Percentiles rank a stretch among this genome's conserved stretches.
Evolutionary conservation across 2,797 vertebrate genomes (phyloP).

Genomic region (Microctenopoma stevenorrisi): DNA sequence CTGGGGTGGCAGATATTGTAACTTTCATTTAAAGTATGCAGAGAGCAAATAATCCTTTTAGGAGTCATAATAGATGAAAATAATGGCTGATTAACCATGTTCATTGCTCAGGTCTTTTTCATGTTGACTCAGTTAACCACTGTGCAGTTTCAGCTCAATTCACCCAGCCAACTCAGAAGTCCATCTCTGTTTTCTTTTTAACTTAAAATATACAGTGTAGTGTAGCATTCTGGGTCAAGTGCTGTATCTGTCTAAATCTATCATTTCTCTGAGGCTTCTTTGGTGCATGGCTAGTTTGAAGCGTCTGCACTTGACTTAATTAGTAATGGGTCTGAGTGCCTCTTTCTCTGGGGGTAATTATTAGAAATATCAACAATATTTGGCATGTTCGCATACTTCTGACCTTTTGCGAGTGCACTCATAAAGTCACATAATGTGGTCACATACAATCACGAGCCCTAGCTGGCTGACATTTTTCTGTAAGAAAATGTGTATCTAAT

Average conservation of each 20-base stretch:
- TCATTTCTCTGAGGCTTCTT: constrained; percentile 38
- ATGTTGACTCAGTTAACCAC: background rate
- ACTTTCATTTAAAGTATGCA: background rate
- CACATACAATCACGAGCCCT: background rate
- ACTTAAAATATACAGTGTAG: constrained; percentile 21
- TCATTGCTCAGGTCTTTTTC: background rate
- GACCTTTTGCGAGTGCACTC: constrained; percentile 14
- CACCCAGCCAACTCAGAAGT: background rate
- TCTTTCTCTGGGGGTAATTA: constrained; percentile 24
- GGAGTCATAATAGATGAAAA: background rate
- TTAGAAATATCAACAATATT: constrained; percentile 26
- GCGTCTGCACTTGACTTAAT: constrained; percentile 35
- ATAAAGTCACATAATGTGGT: constrained; percentile 2
- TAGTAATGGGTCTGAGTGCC: constrained; percentile 16
- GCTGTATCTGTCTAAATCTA: constrained; percentile 16
- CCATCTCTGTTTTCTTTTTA: background rate
- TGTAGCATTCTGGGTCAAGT: constrained; percentile 48
- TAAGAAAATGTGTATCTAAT: background rate
- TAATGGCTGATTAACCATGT: background rate
- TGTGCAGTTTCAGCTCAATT: background rate
- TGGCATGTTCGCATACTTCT: constrained; percentile 13
- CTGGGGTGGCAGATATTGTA: no score
- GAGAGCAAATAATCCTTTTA: background rate
- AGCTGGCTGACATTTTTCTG: background rate
- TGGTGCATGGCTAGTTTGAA: constrained; percentile 19